Conservation (phyloP, 2,888 invertebrate species). For the Ferrisia virgata region DNA sequence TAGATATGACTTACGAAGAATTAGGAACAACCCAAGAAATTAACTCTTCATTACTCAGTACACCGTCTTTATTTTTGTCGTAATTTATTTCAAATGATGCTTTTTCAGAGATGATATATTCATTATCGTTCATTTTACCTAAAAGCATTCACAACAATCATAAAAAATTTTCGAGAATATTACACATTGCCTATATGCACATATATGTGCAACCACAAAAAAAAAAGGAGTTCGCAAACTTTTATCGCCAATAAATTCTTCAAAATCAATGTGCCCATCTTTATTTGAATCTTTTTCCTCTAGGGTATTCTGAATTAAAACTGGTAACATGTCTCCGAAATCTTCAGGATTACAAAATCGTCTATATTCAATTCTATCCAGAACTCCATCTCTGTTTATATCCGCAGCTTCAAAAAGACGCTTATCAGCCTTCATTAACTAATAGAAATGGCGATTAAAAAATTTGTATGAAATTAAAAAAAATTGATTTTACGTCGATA, state of each 20-base stretch:
- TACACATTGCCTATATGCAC: constrained; percentile 48
- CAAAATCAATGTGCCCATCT: constrained; percentile 81
- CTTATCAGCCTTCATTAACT: constrained; percentile 76
- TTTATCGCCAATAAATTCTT: constrained; percentile 75
- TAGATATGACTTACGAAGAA: constrained; percentile 34
- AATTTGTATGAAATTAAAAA: not conserved
- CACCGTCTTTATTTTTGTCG: constrained; percentile 81
- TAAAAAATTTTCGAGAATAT: no score
- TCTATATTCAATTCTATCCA: constrained; percentile 76
- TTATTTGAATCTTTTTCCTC: constrained; percentile 79
- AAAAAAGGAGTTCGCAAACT: constrained; percentile 52
- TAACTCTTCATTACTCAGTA: constrained; percentile 67
- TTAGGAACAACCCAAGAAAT: constrained; percentile 33
- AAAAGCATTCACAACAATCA: no score
- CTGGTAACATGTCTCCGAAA: constrained; percentile 78
- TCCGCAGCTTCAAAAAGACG: constrained; percentile 85
- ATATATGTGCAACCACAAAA: not conserved
- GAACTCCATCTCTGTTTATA: constrained; percentile 70
- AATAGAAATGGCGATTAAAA: constrained; percentile 46
- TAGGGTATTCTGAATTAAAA: constrained; percentile 76
- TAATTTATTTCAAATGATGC: constrained; percentile 82
- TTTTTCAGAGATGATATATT: constrained; percentile 69
- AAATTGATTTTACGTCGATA: not conserved
- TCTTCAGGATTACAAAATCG: constrained; percentile 93
- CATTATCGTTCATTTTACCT: constrained; percentile 67